Evolutionary conservation across 2,888 invertebrate species (phyloP), one percentile per base, ranked within the genome.

Genomic region (Drosophila pseudotakahashii): DNA sequence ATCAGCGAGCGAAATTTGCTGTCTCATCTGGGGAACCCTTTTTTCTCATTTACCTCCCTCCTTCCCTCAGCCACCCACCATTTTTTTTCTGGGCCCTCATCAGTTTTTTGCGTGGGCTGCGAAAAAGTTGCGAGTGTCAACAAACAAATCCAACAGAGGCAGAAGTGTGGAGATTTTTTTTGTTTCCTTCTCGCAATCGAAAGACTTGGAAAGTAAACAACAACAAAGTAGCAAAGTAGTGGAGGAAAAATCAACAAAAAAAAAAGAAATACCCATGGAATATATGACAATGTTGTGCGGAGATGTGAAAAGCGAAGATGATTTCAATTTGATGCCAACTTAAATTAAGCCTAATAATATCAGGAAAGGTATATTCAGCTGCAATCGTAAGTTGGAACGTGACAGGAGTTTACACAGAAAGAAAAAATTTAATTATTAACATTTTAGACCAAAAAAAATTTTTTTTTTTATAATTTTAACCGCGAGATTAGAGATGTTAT

Each of bases 111-210:
- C 48, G 64, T 60, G 68, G 53, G 34, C 60, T 58, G 51, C 39
- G 37, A 51, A 58, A 78, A 73, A 57, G 61, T 74, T 77, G 79
- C 77, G 73, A 68, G 54, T 60, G 64, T 77, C 75, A 82, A 79
- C 71, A 79, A 77, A 59, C 60, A 72, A 67, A 64, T 42, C 50
- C 36, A n/a, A 16, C 30, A 41, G 14, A 14, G 30, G 37, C 52
- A 37, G 36, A n/a, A 41, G 57, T 52, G 51, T 42, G 16, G 44
- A 42, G 32, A 37, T 19, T 36, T 36, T 36, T 10, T 30, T 41
- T 11, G 10, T 7, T 23, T 5, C 13, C 42, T 2, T 51, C 10
- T 19, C 32, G 47, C 45, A 64, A 45, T 63, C 32, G 63, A 51
- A 64, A 42, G 42, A 62, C 23, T 63, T 52, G 39, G 55, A 64